Evolutionary conservation across 1,140 invertebrate genomes (phyloP).

Genomic region (Akabosia matsudoensis): DNA sequence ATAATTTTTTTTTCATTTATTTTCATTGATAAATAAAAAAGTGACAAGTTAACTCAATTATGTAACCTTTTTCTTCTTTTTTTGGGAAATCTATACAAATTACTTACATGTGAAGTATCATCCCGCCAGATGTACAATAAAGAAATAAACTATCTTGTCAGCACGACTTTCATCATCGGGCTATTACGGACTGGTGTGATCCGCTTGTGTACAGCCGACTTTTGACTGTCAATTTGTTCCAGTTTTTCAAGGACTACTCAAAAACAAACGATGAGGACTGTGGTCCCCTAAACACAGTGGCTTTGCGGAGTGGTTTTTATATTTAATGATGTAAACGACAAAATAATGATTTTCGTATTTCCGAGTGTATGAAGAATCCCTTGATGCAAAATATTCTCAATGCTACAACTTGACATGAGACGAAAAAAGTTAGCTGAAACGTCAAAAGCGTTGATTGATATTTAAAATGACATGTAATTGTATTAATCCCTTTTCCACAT

Average conservation of each 20-base stretch:
- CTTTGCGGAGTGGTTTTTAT: too few relatives aligned
- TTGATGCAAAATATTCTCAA: too few relatives aligned
- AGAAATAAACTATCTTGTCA: not conserved
- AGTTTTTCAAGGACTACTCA: not conserved
- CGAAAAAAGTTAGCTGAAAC: not conserved
- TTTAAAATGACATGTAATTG: not conserved
- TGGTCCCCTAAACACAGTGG: too few relatives aligned
- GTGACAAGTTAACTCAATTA: too few relatives aligned
- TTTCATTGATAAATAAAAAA: too few relatives aligned
- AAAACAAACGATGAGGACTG: not conserved
- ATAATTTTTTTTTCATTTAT: too few relatives aligned
- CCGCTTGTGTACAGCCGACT: not conserved
- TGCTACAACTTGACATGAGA: too few relatives aligned
- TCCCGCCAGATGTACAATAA: not conserved
- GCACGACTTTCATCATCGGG: not conserved
- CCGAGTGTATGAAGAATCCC: too few relatives aligned
- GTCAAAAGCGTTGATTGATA: slow-evolving; percentile 4
- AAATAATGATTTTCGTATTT: too few relatives aligned
- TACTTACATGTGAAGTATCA: not conserved
- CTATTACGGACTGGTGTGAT: not conserved
- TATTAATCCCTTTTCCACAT: not conserved
- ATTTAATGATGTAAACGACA: too few relatives aligned
- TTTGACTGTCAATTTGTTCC: slow-evolving; percentile 1
- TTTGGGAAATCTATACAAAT: too few relatives aligned
- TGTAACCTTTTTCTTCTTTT: too few relatives aligned